phyloP scores from a whole-genome alignment of 1,140 invertebrate species.

The Leptinotarsa defecta region DNA sequence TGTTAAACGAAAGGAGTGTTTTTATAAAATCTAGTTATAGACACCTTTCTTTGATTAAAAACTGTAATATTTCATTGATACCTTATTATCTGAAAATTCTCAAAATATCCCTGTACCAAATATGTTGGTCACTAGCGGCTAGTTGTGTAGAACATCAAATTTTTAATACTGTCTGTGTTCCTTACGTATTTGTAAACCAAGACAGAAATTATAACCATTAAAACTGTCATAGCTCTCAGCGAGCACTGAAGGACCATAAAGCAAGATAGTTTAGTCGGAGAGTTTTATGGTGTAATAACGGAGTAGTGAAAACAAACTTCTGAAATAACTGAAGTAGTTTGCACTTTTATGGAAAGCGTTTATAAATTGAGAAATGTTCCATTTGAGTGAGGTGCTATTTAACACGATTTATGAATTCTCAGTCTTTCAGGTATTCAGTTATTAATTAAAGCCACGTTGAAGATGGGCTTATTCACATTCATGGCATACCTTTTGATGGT shows the following conservation, averaged over 20 bases:
- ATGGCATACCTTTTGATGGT: too few species aligned
- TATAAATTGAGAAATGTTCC: constrained; percentile 1
- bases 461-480: not conserved
- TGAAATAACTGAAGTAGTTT: constrained; percentile 4
- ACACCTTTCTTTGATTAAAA: too few species aligned
- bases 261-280: not conserved
- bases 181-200: not conserved
- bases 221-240: not conserved
- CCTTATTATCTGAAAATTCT: too few species aligned
- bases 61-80: too few species aligned
- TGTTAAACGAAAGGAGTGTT: too few species aligned
- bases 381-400: constrained; percentile 2
- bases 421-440: not conserved
- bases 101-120: too few species aligned
- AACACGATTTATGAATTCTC: constrained; percentile 3
- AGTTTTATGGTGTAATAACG: not conserved
- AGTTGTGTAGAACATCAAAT: too few species aligned
- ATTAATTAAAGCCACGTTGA: not conserved
- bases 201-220: not conserved
- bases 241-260: not conserved
- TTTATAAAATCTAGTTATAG: too few species aligned
- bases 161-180: too few species aligned
- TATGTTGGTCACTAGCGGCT: too few species aligned
- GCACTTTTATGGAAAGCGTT: constrained; percentile 3
- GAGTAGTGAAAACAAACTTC: constrained; percentile 4